phyloP scores from a whole-genome alignment of 2,797 vertebrate species.

The Sebastes itinus region DNA sequence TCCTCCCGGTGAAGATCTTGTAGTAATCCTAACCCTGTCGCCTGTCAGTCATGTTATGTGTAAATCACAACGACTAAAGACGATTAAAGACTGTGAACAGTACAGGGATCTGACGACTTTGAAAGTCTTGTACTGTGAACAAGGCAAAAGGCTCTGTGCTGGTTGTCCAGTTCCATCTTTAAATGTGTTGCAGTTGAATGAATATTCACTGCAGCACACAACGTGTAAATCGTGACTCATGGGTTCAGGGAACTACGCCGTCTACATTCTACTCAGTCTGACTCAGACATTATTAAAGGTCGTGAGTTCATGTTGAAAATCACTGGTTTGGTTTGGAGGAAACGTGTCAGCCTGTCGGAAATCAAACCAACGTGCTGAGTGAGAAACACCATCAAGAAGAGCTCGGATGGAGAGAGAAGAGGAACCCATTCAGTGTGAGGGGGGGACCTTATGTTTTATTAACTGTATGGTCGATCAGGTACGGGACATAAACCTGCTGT shows the following conservation, averaged over 20 bases:
- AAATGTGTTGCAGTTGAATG: background rate
- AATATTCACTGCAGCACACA: background rate
- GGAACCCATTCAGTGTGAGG: background rate
- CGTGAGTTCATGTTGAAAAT: background rate
- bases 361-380: background rate
- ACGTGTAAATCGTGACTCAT: background rate
- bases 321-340: background rate
- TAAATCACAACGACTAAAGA: too few species aligned
- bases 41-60: too few species aligned
- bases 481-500: background rate
- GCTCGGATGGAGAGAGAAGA: background rate
- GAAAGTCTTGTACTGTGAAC: too few species aligned
- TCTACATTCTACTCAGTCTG: background rate
- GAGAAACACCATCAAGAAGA: background rate
- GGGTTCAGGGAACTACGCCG: background rate
- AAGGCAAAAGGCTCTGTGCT: background rate
- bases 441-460: background rate
- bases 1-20: too few species aligned
- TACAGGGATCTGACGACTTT: too few species aligned
- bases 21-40: too few species aligned
- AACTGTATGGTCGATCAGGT: background rate
- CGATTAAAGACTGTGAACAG: too few species aligned
- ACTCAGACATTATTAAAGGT: background rate
- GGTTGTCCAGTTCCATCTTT: background rate
- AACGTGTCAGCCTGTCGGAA: background rate